Evolutionary conservation across 2,888 invertebrate species (phyloP).

Genomic region (Drosophila mulleri): DNA sequence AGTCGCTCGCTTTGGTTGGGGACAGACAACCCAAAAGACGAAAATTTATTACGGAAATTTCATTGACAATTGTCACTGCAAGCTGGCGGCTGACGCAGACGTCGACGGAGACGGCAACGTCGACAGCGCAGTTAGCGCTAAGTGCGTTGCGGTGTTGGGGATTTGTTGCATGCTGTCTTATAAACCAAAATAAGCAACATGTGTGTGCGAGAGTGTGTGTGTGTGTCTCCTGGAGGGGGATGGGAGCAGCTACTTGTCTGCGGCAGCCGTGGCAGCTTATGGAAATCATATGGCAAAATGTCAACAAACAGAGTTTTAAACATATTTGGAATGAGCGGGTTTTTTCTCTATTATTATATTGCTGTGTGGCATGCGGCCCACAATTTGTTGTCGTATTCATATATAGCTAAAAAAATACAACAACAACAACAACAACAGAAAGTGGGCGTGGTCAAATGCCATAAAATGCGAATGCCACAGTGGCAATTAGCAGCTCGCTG

Average conservation of each 20-base stretch:
- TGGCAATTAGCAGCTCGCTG: constrained; percentile 42
- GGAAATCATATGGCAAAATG: constrained; percentile 78
- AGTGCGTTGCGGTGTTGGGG: constrained; percentile 78
- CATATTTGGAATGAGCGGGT: constrained; percentile 71
- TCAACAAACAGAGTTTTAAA: constrained; percentile 62
- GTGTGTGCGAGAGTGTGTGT: constrained; percentile 60
- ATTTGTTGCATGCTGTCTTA: constrained; percentile 68
- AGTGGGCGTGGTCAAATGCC: constrained; percentile 53
- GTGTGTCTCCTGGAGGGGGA: constrained; percentile 18
- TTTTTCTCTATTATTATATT: constrained; percentile 13
- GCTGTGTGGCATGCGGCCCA: constrained; percentile 53
- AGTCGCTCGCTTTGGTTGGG: constrained; percentile 54
- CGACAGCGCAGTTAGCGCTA: constrained; percentile 50
- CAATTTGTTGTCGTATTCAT: constrained; percentile 52
- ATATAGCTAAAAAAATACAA: constrained; percentile 46
- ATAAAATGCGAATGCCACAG: constrained; percentile 44
- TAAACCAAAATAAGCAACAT: constrained; percentile 76
- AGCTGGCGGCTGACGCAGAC: constrained; percentile 69
- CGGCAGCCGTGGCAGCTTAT: constrained; percentile 77
- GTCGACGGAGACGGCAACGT: constrained; percentile 26
- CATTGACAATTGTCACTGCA: constrained; percentile 83
- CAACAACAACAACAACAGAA: constrained; percentile 1
- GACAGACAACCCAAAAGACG: constrained; percentile 70
- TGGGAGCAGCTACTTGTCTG: constrained; percentile 64
- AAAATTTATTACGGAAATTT: constrained; percentile 84